Base-by-base conservation (phyloP, 2,797 vertebrate species). In the Chiroxiphia lanceolata region DNA sequence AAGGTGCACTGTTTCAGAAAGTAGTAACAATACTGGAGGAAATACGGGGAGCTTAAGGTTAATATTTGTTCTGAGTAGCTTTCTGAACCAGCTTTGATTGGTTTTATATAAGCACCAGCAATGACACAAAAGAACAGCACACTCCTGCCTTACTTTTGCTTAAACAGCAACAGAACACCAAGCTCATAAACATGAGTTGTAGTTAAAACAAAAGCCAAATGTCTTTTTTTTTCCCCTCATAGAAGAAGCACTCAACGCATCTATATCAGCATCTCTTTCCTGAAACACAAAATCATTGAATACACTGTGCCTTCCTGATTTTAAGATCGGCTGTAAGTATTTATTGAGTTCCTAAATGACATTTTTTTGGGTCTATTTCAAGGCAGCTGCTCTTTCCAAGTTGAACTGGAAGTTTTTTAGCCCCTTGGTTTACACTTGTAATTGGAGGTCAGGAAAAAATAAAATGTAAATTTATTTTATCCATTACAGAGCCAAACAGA, bases 31-130 rank as follows among this genome's bases (percentile, higher is more conserved):
- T 26, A 57, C 6, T 5, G 5, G 26, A 79, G 68, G 19, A 88
- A 87, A 36, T 34, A 44, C 75, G 38, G 83, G n/a, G 33, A 76
- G 31, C 23, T 47, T 63, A 69, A 89, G 31, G 59, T 74, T 92
- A 79, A 19, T 54, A 92, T 63, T 90, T 90, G 63, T 71, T 87
- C 38, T 70, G 27, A 33, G 16, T 40, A 76, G 36, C 59, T 82
- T 75, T 82, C 67, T 76, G 44, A 89, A 82, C 14, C 36, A 85
- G 78, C 16, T 51, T 82, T 19, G 15, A 42, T 17, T 14, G 31
- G 47, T 16, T 90, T 74, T 71, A 45, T 15, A 15, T 11, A 84
- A 87, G 27, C 26, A 84, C 3, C 5, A 63, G 45, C 23, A 78
- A 38, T 0, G 3, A 81, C 20, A 60, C 19, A 54, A 26, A 63